A percentile compares a stretch with the other conserved stretches of the same genome.
Conservation (phyloP, 2,797 vertebrate species). For the Pseudochirops corinnae region DNA sequence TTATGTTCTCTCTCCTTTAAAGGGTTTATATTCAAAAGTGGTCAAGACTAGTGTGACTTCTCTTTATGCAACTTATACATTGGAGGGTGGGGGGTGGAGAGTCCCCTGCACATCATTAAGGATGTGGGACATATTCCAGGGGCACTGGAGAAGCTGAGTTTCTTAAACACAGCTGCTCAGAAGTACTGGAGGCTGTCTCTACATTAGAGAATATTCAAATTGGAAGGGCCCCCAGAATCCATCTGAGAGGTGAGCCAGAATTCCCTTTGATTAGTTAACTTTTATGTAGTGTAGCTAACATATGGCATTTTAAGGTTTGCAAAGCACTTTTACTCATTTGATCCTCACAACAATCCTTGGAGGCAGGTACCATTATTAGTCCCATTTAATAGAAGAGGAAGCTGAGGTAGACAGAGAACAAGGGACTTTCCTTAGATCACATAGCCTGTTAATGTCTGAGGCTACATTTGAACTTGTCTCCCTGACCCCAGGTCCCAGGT, state of each 20-base stretch:
- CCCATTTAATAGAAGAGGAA: not conserved
- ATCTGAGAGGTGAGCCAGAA: not conserved
- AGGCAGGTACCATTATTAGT: not conserved
- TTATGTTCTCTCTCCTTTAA: not conserved
- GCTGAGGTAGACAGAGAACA: not conserved
- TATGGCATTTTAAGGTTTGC: not conserved
- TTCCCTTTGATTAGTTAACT: not conserved
- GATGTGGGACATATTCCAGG: not conserved
- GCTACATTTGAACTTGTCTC: not conserved
- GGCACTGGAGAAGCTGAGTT: not conserved
- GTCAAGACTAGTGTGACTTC: not conserved
- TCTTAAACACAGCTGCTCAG: not conserved
- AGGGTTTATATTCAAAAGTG: not conserved
- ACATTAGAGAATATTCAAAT: not conserved
- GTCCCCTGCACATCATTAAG: not conserved
- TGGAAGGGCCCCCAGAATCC: not conserved
- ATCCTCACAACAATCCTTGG: not conserved
- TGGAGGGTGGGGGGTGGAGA: too few relatives aligned
- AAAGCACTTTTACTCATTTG: not conserved
- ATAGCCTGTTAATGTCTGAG: not conserved
- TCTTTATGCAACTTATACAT: not conserved
- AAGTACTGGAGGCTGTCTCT: not conserved
- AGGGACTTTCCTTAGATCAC: not conserved
- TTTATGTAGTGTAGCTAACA: not conserved
- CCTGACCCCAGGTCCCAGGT: not conserved